Percentiles rank a stretch among this genome's conserved stretches.
Conservation (phyloP, 2,888 invertebrate species). For the Acrobasis consociella region DNA sequence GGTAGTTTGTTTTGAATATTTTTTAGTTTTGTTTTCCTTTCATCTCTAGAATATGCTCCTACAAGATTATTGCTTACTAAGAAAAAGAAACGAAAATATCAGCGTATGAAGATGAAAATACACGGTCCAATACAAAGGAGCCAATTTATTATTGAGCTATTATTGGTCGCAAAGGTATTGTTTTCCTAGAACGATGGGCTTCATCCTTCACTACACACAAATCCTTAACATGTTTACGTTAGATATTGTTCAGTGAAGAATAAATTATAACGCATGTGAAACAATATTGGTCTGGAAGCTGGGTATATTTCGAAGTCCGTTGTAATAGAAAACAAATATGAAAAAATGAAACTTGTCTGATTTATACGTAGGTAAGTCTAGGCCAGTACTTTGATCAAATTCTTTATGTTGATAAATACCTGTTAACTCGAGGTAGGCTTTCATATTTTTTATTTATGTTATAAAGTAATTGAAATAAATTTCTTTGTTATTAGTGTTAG, state of each 20-base stretch:
- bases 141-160: slow-evolving; percentile 48
- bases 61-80: background rate
- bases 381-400: no score
- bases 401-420: no score
- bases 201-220: background rate
- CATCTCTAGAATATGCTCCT: background rate
- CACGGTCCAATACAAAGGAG: slow-evolving; percentile 30
- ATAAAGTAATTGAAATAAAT: no score
- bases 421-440: no score
- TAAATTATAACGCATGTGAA: background rate
- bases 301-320: background rate
- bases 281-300: background rate
- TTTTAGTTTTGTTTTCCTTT: background rate
- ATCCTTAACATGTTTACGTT: slow-evolving; percentile 2
- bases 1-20: background rate
- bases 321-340: background rate
- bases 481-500: no score
- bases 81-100: background rate
- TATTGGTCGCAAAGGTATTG: slow-evolving; percentile 42
- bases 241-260: background rate
- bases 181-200: slow-evolving; percentile 30
- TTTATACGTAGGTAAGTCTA: no score
- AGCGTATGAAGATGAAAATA: slow-evolving; percentile 39
- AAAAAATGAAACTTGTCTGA: no score
- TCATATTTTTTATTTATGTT: no score